Evolutionary conservation across 2,797 vertebrate genomes (phyloP).

Genomic region (Rhynchotus rufescens): DNA sequence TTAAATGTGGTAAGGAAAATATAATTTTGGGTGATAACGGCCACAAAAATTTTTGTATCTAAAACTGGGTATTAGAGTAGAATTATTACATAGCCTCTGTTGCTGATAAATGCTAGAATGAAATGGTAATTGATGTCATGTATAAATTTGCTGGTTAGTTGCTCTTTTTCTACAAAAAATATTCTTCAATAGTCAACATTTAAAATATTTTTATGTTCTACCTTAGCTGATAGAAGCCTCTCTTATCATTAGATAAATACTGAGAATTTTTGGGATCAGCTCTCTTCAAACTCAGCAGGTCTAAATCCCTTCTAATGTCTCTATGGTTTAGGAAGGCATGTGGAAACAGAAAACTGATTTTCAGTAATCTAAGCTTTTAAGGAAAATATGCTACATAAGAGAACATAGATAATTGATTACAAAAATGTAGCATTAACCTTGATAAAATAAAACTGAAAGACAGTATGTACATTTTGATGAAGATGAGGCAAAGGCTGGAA

Average conservation of each 20-base stretch:
- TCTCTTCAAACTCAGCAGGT: not conserved
- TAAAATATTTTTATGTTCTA: not conserved
- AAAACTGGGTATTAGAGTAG: not conserved
- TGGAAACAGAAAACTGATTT: not conserved
- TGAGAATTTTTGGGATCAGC: not conserved
- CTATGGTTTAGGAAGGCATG: not conserved
- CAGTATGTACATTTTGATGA: not conserved
- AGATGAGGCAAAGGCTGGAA: not conserved
- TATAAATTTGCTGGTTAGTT: not conserved
- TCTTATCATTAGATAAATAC: not conserved
- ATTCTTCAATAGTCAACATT: not conserved
- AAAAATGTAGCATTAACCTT: not conserved
- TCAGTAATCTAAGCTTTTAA: not conserved
- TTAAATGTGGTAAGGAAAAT: slow-evolving; percentile 20
- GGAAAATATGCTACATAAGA: not conserved
- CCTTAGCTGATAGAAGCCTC: not conserved
- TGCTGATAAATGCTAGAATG: not conserved
- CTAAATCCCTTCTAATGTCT: not conserved
- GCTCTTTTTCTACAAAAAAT: not conserved
- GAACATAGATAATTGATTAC: not conserved
- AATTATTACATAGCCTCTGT: not conserved
- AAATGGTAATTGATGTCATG: not conserved
- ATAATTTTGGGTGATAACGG: not conserved
- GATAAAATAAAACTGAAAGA: not conserved
- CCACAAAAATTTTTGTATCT: not conserved